Base-by-base conservation (phyloP, 2,797 vertebrate genomes). In the Notolabrus celidotus region DNA sequence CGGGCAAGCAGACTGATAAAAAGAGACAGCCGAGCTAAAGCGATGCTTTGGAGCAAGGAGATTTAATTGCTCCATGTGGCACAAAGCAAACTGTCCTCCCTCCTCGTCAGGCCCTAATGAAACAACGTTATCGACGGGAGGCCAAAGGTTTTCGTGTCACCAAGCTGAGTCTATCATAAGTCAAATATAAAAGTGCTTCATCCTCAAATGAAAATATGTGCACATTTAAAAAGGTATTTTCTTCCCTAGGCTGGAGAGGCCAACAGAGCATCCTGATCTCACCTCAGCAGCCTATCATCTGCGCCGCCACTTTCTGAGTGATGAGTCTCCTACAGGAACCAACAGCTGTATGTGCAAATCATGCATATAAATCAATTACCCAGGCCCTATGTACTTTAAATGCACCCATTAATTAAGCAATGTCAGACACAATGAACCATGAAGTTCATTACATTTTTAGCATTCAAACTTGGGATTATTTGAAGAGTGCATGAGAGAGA, bases 341-440 rank as follows among this genome's bases (percentile, higher is more conserved):
- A 98, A 98, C 97, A 99, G 97, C 97, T 99, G 97, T 97, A 99
- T 97, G 96, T 95, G 96, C 96, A 97, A 98, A 97, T 97, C 97
- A 97, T 96, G 97, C 96, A 98, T 97, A 99, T 98, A 98, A 99
- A 98, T 98, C 97, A 99, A 99, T 99, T 98, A 98, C 95, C 20
- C 53, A 95, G 96, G 95, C 95, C 96, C 89, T 97, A 96, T 97
- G 96, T 98, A 96, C 96, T 98, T 97, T 97, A 97, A 98, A 98
- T 96, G 97, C 96, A 95, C 93, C 96, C 96, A 99, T 99, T 99
- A 99, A 99, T 99, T 99, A 99, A 98, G 96, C 96, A 96, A 97
- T 97, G 97, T 99, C 97, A 98, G 95, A 95, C 95, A 95, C 96
- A 96, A 94, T 98, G 97, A 98, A 98, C 96, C 96, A 80, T 99